Conservation (phyloP, 2,797 vertebrate species). For the Pantherophis vulpinus region DNA sequence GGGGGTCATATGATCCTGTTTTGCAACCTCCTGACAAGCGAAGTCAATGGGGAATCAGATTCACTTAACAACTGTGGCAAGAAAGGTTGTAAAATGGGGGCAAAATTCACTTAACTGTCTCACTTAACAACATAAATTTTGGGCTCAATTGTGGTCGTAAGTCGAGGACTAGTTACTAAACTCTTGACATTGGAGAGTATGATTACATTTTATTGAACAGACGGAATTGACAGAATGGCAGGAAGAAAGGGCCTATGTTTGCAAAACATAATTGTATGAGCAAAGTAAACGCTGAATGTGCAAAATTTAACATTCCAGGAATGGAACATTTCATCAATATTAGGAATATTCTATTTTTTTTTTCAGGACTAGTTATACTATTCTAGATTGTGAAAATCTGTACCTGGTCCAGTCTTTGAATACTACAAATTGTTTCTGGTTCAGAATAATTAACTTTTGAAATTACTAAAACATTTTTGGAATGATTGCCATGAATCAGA, state of each 20-base stretch:
- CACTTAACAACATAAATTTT: not conserved
- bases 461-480: not conserved
- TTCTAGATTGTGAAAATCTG: not conserved
- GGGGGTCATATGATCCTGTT: not conserved
- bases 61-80: not conserved
- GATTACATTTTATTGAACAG: not conserved
- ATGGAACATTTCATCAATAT: not conserved
- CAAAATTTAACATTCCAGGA: not conserved
- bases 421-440: not conserved
- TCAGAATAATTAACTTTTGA: not conserved
- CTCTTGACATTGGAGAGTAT: not conserved
- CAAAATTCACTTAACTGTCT: not conserved
- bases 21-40: not conserved
- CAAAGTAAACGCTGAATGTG: not conserved
- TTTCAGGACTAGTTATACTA: not conserved
- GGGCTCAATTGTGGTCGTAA: not conserved
- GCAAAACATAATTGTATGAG: not conserved
- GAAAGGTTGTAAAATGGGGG: not conserved
- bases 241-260: not conserved
- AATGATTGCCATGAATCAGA: not conserved
- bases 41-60: not conserved
- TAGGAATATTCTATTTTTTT: not conserved
- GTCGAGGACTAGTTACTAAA: not conserved
- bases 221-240: not conserved
- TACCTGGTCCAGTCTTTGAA: not conserved